Conservation (phyloP, 1,140 invertebrate species). For the Aporrectodea caliginosa region DNA sequence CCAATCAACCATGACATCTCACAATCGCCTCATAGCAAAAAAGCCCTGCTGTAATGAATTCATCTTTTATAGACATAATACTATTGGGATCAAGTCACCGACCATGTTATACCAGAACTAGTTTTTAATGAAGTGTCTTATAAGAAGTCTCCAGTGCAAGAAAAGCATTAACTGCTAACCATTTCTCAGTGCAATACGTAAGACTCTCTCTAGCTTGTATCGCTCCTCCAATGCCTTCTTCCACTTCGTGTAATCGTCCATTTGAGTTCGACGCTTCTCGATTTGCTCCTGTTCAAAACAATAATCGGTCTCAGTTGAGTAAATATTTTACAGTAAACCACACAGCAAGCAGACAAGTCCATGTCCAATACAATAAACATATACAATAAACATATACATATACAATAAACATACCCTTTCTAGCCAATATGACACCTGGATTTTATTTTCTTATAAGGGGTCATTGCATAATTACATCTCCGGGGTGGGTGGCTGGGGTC, state of each 20-base stretch:
- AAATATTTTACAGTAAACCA: background rate
- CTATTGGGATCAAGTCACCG: too few relatives aligned
- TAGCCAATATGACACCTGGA: background rate
- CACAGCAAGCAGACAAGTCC: background rate
- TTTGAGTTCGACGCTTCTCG: conserved; percentile 82
- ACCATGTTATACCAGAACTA: too few relatives aligned
- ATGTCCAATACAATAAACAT: background rate
- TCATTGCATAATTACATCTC: too few relatives aligned
- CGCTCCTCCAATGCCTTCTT: conserved; percentile 67
- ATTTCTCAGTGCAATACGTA: conserved; percentile 76
- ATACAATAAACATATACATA: background rate
- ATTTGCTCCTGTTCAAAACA: conserved; percentile 70
- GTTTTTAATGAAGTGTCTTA: too few relatives aligned
- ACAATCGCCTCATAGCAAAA: too few relatives aligned
- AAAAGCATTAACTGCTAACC: conserved; percentile 71
- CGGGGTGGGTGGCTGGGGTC: too few relatives aligned
- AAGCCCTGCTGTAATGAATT: too few relatives aligned
- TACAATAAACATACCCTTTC: background rate
- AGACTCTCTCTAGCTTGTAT: conserved; percentile 71
- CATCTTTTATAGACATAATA: too few relatives aligned
- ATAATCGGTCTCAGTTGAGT: background rate
- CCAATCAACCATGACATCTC: too few relatives aligned
- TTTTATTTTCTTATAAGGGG: background rate
- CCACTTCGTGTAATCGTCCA: conserved; percentile 77
- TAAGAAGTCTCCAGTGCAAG: too few relatives aligned